These are phyloP conservation scores for Agelastica alni DNA, from an alignment of 2,888 invertebrate species.

Conservation along the genomic window DNA sequence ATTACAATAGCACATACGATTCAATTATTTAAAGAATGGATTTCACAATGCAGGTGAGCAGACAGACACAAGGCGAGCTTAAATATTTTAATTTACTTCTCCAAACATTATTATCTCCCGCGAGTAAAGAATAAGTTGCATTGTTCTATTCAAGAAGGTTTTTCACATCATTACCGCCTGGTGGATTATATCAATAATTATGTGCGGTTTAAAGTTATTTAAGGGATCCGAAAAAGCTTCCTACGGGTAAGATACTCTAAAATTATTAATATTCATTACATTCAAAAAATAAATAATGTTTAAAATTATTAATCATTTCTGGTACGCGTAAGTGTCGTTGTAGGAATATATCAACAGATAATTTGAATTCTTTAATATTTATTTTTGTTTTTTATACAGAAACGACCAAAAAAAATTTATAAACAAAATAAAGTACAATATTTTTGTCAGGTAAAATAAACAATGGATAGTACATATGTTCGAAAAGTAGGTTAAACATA, in stretches of 20 bases:
- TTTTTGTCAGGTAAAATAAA: too few species aligned
- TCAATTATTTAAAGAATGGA: constrained; percentile 4
- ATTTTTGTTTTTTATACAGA: too few species aligned
- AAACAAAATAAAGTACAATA: too few species aligned
- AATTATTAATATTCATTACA: too few species aligned
- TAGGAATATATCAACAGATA: too few species aligned
- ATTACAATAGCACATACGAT: neutral
- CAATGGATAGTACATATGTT: too few species aligned
- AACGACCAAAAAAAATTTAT: too few species aligned
- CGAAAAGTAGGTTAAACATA: too few species aligned
- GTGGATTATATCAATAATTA: constrained; percentile 2
- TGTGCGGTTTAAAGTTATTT: constrained; percentile 28
- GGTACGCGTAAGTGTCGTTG: too few species aligned
- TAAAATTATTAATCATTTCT: too few species aligned
- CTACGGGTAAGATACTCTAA: constrained; percentile 28
- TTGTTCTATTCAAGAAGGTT: constrained; percentile 6
- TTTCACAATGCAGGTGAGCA: neutral
- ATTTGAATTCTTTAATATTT: too few species aligned
- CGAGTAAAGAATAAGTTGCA: neutral
- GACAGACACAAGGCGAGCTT: neutral
- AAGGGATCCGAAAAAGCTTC: constrained; percentile 30
- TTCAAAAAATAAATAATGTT: too few species aligned
- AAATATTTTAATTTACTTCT: constrained; percentile 4
- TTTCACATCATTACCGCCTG: neutral
- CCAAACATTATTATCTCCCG: constrained; percentile 10